phyloP scores from a whole-genome alignment of 2,888 invertebrate genomes.

The Ennomos erosarius region DNA sequence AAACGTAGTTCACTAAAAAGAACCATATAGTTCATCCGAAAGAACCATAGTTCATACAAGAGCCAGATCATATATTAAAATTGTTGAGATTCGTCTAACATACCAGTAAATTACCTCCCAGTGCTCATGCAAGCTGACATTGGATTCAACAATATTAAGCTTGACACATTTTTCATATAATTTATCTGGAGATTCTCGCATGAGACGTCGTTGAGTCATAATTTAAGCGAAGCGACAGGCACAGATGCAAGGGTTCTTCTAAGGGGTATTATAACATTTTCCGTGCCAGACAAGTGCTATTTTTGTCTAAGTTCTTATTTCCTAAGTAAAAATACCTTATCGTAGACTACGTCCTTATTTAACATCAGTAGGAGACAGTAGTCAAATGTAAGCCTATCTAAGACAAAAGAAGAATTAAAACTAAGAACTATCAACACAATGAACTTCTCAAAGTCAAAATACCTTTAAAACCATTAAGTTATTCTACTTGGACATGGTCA shows the following conservation, averaged over 20 bases:
- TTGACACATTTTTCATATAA: constrained; percentile 62
- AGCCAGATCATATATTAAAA: constrained; percentile 34
- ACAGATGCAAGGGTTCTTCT: constrained; percentile 45
- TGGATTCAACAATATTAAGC: constrained; percentile 48
- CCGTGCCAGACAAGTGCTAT: not conserved
- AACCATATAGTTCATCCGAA: constrained; percentile 19
- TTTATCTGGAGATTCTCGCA: constrained; percentile 58
- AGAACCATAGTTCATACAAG: constrained; percentile 17
- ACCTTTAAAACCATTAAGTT: too few species aligned
- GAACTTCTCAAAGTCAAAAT: too few species aligned
- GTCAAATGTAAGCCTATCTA: too few species aligned
- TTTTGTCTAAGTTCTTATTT: too few species aligned
- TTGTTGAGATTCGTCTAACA: constrained; percentile 41
- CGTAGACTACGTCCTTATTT: too few species aligned
- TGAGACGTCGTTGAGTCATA: constrained; percentile 58
- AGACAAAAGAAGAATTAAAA: too few species aligned
- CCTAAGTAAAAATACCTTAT: too few species aligned
- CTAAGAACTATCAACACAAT: too few species aligned
- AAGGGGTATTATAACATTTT: not conserved
- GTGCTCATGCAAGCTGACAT: constrained; percentile 38
- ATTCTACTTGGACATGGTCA: too few species aligned
- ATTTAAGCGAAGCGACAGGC: constrained; percentile 56
- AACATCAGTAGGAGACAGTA: too few species aligned
- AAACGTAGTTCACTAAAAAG: not conserved
- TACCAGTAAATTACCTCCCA: constrained; percentile 40